Evolutionary conservation across 1,140 invertebrate species (phyloP), one percentile per base, ranked within the genome.

Genomic region (Bombus terrestris): DNA sequence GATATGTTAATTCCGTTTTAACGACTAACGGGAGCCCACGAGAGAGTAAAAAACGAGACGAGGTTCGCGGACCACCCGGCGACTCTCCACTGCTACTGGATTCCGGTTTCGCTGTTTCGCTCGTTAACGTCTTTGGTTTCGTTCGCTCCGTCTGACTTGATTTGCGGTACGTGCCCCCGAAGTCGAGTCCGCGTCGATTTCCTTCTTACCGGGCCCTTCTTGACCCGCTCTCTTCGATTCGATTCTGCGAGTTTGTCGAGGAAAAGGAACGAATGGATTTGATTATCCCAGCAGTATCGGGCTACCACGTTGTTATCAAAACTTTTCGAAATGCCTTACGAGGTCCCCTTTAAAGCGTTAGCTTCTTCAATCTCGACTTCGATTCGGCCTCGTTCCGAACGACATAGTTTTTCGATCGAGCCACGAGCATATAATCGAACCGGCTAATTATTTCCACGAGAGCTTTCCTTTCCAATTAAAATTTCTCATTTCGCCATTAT

Each of bases 1-100:
- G 88, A 89, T 89, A 89, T 83, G 88, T 89, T 83, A 64, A 86
- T 81, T 86, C 79, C 57, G 47, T 15, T 32, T 89, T 73, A 88
- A 83, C 64, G 75, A 89, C 80, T 80, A 89, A 74, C 78, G 77
- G 72, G 64, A 75, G 86, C 64, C 53, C 62, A 78, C 57, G 73
- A 80, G 43, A 73, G 76, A 80, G 75, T 66, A 59, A 88, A 89
- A 89, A 89, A 82, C 53, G 78, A 79, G 62, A 89, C 59, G 59
- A 73, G 59, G 77, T 79, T 82, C 53, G 41, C 47, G 59, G 68
- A n/a, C 15, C 79, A 74, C 43, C 87, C 87, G 85, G 37, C 71
- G 85, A 37, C 62, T 71, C 69, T 64, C 41, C 3, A 25, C 79
- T 81, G 25, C 47, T 28, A 25, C 53, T 71, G 43, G 68, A 39